A percentile compares a stretch with the other conserved stretches of the same genome.
These are phyloP conservation scores for Sinocyclocheilus grahami DNA, from an alignment of 2,113 vertebrate species.

Conservation along the genomic window DNA sequence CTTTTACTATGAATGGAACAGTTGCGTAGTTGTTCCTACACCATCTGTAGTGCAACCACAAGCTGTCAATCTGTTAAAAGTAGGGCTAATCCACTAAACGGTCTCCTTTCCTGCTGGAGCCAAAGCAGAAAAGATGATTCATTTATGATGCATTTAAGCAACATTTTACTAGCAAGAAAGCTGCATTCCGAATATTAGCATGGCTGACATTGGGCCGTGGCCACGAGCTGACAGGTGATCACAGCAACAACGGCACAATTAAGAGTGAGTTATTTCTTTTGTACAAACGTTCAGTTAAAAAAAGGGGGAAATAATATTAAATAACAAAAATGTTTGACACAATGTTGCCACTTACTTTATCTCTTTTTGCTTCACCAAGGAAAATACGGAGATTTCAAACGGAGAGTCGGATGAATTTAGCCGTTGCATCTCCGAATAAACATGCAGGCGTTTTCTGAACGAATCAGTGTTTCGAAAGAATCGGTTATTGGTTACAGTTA, in stretches of 20 bases:
- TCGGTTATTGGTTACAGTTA: neutral
- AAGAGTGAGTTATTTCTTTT: neutral
- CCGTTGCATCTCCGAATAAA: neutral
- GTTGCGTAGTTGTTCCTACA: conserved; percentile 19
- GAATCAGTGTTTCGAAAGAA: neutral
- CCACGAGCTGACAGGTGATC: conserved; percentile 57
- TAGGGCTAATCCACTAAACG: conserved; percentile 60
- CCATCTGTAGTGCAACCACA: conserved; percentile 21
- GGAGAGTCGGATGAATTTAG: neutral
- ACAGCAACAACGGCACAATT: neutral
- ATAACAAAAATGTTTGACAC: neutral
- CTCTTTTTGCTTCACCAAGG: neutral
- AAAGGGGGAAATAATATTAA: neutral
- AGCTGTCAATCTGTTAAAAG: conserved; percentile 62
- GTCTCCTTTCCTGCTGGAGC: conserved; percentile 66
- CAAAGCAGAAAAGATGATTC: neutral
- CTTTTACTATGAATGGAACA: conserved; percentile 16
- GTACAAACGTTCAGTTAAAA: no score
- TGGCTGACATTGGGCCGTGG: neutral
- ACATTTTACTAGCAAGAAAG: neutral
- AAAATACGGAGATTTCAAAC: neutral
- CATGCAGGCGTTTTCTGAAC: neutral
- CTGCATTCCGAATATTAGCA: neutral
- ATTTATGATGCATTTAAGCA: neutral
- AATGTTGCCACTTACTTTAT: no score